Percentiles rank a stretch among this genome's conserved stretches.
Evolutionary conservation across 2,888 invertebrate species (phyloP).

Genomic region (Cremastobaeus sp.): DNA sequence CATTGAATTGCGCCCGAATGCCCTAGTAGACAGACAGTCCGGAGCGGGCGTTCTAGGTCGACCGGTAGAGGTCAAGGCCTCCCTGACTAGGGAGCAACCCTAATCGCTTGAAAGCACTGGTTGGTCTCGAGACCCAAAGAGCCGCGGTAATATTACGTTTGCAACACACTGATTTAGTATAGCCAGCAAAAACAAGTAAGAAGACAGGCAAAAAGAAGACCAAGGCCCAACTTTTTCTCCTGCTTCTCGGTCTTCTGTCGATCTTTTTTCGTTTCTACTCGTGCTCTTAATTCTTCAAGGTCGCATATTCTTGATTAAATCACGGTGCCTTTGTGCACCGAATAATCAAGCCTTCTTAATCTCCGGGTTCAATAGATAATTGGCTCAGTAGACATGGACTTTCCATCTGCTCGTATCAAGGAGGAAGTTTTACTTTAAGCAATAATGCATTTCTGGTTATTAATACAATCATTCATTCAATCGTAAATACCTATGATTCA

Average conservation of each 20-base stretch:
- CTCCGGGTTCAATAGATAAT: neutral
- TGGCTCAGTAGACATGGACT: neutral
- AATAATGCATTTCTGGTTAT: too few species aligned
- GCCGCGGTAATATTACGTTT: conserved; percentile 60
- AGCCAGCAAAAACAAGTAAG: conserved; percentile 45
- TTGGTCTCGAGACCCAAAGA: conserved; percentile 53
- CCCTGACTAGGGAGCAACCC: conserved; percentile 63
- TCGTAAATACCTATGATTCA: too few species aligned
- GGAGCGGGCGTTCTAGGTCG: conserved; percentile 73
- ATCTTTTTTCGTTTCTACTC: conserved; percentile 7
- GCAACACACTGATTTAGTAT: conserved; percentile 58
- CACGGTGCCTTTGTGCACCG: too few species aligned
- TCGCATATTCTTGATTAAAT: conserved; percentile 11
- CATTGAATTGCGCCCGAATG: conserved; percentile 56
- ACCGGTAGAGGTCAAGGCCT: conserved; percentile 76
- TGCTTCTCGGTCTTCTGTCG: neutral
- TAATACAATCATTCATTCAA: too few species aligned
- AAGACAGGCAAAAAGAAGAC: conserved; percentile 31
- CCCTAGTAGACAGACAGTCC: conserved; percentile 56
- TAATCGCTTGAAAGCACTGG: conserved; percentile 58
- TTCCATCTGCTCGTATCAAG: too few species aligned
- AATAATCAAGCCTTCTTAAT: too few species aligned
- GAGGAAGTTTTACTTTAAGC: too few species aligned
- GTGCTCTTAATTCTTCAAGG: conserved; percentile 4
- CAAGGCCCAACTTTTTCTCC: conserved; percentile 15